Base-by-base conservation (phyloP, 1,140 invertebrate species). In the Oryzaephilus surinamensis region DNA sequence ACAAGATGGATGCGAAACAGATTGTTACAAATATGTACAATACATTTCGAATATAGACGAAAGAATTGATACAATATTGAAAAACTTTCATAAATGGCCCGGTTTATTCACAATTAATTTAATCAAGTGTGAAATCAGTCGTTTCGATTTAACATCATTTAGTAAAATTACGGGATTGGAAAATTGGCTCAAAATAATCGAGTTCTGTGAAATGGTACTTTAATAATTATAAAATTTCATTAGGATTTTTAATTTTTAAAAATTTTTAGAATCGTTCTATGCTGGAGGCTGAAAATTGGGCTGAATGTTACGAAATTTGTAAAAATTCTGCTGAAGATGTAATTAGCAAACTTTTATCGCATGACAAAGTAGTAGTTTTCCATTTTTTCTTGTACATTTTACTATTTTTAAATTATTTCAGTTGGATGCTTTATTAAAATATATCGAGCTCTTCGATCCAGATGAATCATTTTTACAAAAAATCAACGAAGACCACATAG, bases 191-290 rank as follows among this genome's bases (percentile, higher is more conserved):
- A 60, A 71, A 7, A 65, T 70, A 44, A 62, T 77, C 27, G 55
- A 67, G 2, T 61, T 67, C 11, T 65, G 66, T 43, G 57, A 67
- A 11, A 55, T 63, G 41, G 62, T 70, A n/a, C n/a, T n/a, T n/a
- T n/a, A n/a, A n/a, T n/a, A n/a, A n/a, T 4, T n/a, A n/a, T n/a
- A n/a, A n/a, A n/a, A n/a, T n/a, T n/a, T n/a, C n/a, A n/a, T n/a
- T n/a, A n/a, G n/a, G n/a, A n/a, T n/a, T n/a, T n/a, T n/a, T n/a
- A n/a, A n/a, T n/a, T n/a, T n/a, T n/a, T n/a, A n/a, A n/a, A n/a
- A n/a, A n/a, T n/a, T n/a, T n/a, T n/a, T n/a, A n/a, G n/a, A n/a
- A n/a, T n/a, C n/a, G n/a, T n/a, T n/a, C n/a, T n/a, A n/a, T n/a
- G n/a, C n/a, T n/a, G n/a, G 14, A 38, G 32, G n/a, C 13, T 34